Conservation (phyloP, 2,113 vertebrate genomes). For the Scortum barcoo region DNA sequence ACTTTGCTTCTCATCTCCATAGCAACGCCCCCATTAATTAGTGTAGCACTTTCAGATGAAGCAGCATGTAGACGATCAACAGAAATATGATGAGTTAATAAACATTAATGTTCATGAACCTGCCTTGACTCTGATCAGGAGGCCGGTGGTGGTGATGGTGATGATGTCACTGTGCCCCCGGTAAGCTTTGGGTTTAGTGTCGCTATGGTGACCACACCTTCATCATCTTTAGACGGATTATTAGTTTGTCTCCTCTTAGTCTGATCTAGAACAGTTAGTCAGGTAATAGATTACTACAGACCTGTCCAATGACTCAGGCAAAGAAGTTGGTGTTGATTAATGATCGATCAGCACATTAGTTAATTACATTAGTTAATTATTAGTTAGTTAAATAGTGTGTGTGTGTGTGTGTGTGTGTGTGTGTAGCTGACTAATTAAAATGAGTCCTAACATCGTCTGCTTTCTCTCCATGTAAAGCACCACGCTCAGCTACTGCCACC, state of each 20-base stretch:
- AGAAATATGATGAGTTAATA: background rate
- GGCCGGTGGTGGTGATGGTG: background rate
- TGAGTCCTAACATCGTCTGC: constrained; percentile 20
- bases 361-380: background rate
- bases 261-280: background rate
- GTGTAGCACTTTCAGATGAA: background rate
- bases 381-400: background rate
- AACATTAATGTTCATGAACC: background rate
- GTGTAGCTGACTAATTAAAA: background rate
- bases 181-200: constrained; percentile 5
- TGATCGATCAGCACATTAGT: background rate
- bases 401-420: constrained; percentile 4
- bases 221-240: background rate
- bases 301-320: background rate
- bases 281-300: background rate
- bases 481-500: constrained; percentile 83
- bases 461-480: constrained; percentile 77
- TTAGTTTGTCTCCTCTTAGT: no score
- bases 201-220: no score
- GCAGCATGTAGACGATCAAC: background rate
- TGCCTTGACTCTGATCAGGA: constrained; percentile 28
- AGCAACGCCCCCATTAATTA: background rate
- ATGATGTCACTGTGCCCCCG: background rate
- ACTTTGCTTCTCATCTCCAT: background rate
- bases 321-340: background rate